These are phyloP conservation scores for Trachops cirrhosus DNA, from an alignment of 2,797 vertebrate species.

Conservation along the genomic window DNA sequence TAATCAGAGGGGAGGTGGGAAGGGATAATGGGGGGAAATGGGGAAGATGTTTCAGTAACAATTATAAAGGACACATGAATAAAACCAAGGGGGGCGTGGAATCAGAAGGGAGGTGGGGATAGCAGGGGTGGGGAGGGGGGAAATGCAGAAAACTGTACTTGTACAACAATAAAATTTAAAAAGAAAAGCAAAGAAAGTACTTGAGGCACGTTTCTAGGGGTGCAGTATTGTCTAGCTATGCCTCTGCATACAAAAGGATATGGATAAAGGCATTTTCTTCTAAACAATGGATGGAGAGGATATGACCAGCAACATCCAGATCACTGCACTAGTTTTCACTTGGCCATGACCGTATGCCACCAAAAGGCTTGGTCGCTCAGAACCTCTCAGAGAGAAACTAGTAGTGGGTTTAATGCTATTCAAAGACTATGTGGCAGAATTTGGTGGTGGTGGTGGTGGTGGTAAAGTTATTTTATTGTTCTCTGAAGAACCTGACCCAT, in stretches of 20 bases:
- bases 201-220: background rate
- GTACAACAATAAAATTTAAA: too few species aligned
- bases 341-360: background rate
- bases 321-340: background rate
- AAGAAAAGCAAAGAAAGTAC: background rate
- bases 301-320: background rate
- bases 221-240: background rate
- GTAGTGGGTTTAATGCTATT: background rate
- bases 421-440: background rate
- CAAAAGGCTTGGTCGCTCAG: background rate
- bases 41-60: too few species aligned
- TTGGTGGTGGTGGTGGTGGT: background rate
- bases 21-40: too few species aligned
- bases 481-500: background rate
- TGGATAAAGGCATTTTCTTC: background rate
- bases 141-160: too few species aligned
- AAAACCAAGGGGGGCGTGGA: too few species aligned
- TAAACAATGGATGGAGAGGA: background rate
- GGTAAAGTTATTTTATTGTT: background rate
- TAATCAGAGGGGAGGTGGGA: too few species aligned
- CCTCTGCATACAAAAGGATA: background rate
- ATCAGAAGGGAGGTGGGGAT: too few species aligned
- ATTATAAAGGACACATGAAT: too few species aligned
- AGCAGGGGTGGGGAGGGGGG: too few species aligned
- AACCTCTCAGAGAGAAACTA: background rate